Evolutionary conservation across 92 coral and sea anemone species (phyloP), one percentile per base, ranked within the genome.

Genomic region (Zoanthus sociatus): DNA sequence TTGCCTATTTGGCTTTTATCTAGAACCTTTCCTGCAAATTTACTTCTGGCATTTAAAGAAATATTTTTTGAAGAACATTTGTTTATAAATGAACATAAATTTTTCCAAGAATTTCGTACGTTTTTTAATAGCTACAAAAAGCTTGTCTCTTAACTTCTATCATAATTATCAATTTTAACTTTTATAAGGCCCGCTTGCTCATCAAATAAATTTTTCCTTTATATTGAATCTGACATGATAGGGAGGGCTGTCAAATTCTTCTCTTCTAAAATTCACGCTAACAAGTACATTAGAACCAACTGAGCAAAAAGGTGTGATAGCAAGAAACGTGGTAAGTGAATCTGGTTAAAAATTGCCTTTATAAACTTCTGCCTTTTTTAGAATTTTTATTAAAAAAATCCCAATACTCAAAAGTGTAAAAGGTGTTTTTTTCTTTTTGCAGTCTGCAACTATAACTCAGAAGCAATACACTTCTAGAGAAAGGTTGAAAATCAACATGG

Each of bases 311-410:
- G 99, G 99, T 67, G 96, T 95, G n/a, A 83, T 97, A 13, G 77
- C 94, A 45, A 93, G 99, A 87, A 92, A 93, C 87, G 86, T 92
- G 91, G 99, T 97, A 78, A 73, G 95, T 69, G 7, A 8, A 13
- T 11, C 11, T 42, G 26, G 26, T 17, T 17, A 6, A 14, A 58
- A 10, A 5, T 58, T 63, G 9, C 10, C n/a, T 16, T 63, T 20
- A 17, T 1, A 63, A 63, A 17, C 55, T 7, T 11, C 55, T 7
- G 4, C 7, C 7, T 9, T 18, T 9, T 77, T 55, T 30, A 20
- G 17, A 17, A 61, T 26, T 48, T 37, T 37, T 2, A 2, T 58
- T 7, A 11, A 18, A 58, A 58, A 15, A 58, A 14, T 14, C 64
- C 13, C 11, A 58, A 58, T 13, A 12, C n/a, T 58, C 1, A 14